Evolutionary conservation across 2,113 vertebrate genomes (phyloP), one percentile per base, ranked within the genome.

Genomic region (Laticauda laticaudata): DNA sequence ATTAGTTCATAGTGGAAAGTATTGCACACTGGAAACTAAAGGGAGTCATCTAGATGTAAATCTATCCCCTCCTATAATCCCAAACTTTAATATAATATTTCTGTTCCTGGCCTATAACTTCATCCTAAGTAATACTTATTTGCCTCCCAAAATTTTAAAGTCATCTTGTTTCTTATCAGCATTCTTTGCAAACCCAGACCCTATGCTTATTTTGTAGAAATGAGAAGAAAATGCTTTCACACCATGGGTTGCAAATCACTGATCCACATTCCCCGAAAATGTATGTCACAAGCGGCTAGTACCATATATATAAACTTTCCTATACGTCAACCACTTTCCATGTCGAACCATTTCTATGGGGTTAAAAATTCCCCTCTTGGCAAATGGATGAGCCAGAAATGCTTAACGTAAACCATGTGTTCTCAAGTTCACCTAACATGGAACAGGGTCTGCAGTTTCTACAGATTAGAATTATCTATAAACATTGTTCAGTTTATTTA

Each of bases 361-460:
- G 88, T 86, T 93, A 90, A 90, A 93, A 93, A 90, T 87, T 93
- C 81, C 92, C 88, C 89, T 54, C 15, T 53, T 45, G 10, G 20
- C 55, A 12, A 64, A 45, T 11, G 5, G 39, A 81, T 57, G 56
- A 53, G 10, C 23, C 59, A 54, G 45, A 85, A 85, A 26, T 4
- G 9, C n/a, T 54, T 23, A 86, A 23, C 6, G 39, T 24, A 24
- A 20, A 24, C 86, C 5, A 24, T 26, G 9, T 43, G 51, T 14
- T 6, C 6, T 51, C 53, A 81, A 75, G 24, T 45, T 88, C 92
- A 86, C 26, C 54, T n/a, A 7, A 57, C 39, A 81, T 39, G 69
- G 61, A 92, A 39, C n/a, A 21, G 86, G 14, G 18, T 81, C 75
- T 81, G 34, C 34, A 81, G 34, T 81, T 43, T 81, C 61, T 81